Conservation (phyloP, 2,797 vertebrate species). For the Rhinogobio ventralis region DNA sequence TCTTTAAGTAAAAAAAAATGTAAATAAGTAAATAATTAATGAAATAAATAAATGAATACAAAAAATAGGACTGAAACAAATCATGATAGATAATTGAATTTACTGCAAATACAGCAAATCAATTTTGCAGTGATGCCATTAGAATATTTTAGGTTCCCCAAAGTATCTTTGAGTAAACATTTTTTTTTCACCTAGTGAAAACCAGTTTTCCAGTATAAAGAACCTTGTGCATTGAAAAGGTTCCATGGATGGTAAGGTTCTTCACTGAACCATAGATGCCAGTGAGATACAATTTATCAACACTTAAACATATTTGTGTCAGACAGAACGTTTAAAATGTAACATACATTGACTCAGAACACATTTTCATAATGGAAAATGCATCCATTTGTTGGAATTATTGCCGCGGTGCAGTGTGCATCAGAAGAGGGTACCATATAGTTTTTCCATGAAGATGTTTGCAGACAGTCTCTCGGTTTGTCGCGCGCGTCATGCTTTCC, state of each 20-base stretch:
- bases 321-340: neutral
- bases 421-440: neutral
- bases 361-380: neutral
- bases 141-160: neutral
- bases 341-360: neutral
- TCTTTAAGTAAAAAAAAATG: too few species aligned
- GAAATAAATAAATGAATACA: too few species aligned
- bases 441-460: neutral
- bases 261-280: neutral
- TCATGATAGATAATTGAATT: too few species aligned
- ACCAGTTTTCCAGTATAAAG: neutral
- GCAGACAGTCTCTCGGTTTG: neutral
- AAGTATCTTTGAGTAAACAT: neutral
- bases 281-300: neutral
- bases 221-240: neutral
- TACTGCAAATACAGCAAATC: too few species aligned
- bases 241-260: neutral
- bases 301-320: neutral
- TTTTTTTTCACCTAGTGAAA: neutral
- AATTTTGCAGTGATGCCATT: neutral
- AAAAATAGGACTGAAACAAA: too few species aligned
- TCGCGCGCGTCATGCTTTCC: neutral
- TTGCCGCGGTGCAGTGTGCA: neutral
- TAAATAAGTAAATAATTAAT: too few species aligned
- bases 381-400: neutral